Evolutionary conservation across 2,797 vertebrate genomes (phyloP).

Genomic region (Xiphophorus birchmanni): DNA sequence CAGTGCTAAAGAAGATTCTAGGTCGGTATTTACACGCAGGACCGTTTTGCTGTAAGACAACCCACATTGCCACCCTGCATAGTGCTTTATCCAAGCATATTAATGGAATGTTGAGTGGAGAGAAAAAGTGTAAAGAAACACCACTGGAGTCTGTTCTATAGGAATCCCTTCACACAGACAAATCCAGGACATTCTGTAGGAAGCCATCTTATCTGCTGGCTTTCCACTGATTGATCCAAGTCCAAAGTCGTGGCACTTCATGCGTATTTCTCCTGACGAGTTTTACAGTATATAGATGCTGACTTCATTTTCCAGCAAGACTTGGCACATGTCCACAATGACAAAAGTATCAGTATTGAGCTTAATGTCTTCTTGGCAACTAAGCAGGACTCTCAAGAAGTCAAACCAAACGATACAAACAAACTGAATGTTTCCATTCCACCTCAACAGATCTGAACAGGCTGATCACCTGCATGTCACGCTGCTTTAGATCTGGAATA

Average conservation of each 20-base stretch:
- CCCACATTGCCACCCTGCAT: neutral
- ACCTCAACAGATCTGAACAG: neutral
- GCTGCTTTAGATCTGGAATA: no score
- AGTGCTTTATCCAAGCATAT: neutral
- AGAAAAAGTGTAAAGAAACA: neutral
- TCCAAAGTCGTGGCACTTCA: neutral
- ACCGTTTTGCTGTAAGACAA: neutral
- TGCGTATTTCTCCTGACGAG: neutral
- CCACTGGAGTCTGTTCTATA: neutral
- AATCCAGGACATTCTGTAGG: neutral
- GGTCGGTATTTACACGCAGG: neutral
- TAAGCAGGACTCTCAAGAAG: neutral
- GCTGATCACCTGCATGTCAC: neutral
- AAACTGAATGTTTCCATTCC: neutral
- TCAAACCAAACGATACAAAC: neutral
- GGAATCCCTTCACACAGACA: neutral
- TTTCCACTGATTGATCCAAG: neutral
- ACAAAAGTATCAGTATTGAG: neutral
- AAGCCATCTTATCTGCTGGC: neutral
- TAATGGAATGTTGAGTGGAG: neutral
- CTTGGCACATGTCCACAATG: neutral
- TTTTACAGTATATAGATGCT: neutral
- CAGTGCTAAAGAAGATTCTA: neutral
- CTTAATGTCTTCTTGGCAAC: neutral
- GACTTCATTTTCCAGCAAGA: neutral